Evolutionary conservation across 1,140 invertebrate genomes (phyloP).

Genomic region (Aporrectodea caliginosa): DNA sequence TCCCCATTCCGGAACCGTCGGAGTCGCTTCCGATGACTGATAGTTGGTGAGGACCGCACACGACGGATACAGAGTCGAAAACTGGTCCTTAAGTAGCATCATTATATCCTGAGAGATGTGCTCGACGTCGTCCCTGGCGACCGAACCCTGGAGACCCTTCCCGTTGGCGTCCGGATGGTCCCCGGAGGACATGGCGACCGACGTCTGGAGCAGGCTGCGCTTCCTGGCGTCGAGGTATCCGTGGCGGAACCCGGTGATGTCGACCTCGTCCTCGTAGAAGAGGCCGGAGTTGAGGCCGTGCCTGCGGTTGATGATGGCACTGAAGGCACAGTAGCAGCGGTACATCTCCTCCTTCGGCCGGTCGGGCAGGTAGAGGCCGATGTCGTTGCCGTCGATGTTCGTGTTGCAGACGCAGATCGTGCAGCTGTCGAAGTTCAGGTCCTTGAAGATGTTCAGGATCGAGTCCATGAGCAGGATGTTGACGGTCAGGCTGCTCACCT

Average conservation of each 20-base stretch:
- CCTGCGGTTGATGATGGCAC: slow-evolving; percentile 84
- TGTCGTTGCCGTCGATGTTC: slow-evolving; percentile 81
- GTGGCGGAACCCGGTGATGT: slow-evolving; percentile 79
- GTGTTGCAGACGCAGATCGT: slow-evolving; percentile 95
- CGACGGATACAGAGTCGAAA: slow-evolving; percentile 45
- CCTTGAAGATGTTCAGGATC: slow-evolving; percentile 84
- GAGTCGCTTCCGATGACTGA: background rate
- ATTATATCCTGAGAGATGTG: slow-evolving; percentile 65
- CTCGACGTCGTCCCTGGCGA: slow-evolving; percentile 33
- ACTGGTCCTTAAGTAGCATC: slow-evolving; percentile 73
- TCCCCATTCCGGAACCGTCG: background rate
- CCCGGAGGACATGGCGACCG: slow-evolving; percentile 12
- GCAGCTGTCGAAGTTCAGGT: slow-evolving; percentile 98
- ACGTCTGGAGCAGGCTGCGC: slow-evolving; percentile 58
- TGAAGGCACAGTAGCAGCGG: slow-evolving; percentile 90
- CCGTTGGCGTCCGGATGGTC: slow-evolving; percentile 32
- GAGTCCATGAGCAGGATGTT: slow-evolving; percentile 89
- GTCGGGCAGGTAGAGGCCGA: slow-evolving; percentile 75
- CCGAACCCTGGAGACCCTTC: slow-evolving; percentile 34
- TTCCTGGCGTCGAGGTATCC: slow-evolving; percentile 73
- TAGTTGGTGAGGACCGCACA: slow-evolving; percentile 26
- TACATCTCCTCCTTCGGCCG: slow-evolving; percentile 64
- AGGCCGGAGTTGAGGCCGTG: slow-evolving; percentile 79
- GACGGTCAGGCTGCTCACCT: slow-evolving; percentile 76
- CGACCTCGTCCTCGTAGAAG: slow-evolving; percentile 95